phyloP scores from a whole-genome alignment of 2,113 vertebrate genomes.

The Ptilonorhynchus violaceus region DNA sequence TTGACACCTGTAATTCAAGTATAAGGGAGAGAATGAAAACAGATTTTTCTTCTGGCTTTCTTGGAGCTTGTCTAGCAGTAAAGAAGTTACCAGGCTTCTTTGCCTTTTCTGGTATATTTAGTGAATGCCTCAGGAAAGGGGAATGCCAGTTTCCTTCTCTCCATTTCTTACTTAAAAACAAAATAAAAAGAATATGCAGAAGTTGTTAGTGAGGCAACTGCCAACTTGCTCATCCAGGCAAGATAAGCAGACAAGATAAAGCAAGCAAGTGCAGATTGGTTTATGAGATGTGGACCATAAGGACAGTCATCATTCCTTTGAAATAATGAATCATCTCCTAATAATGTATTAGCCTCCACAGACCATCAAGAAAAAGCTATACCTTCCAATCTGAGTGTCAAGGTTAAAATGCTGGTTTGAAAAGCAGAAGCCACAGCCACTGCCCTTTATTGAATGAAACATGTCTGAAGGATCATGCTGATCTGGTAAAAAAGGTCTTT shows the following conservation, averaged over 20 bases:
- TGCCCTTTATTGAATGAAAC: not conserved
- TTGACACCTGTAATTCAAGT: conserved; percentile 15
- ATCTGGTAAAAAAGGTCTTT: not conserved
- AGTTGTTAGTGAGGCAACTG: not conserved
- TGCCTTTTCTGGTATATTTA: not conserved
- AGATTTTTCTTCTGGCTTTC: not conserved
- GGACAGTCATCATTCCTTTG: not conserved
- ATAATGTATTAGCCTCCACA: not conserved
- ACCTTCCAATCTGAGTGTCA: not conserved
- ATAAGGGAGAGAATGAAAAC: not conserved
- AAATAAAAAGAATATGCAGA: not conserved
- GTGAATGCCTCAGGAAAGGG: not conserved
- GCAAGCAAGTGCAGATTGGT: not conserved
- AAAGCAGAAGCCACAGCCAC: not conserved
- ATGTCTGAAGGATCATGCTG: fast-evolving
- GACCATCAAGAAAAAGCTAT: not conserved
- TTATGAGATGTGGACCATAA: not conserved
- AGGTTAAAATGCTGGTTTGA: not conserved
- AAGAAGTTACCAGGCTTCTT: not conserved
- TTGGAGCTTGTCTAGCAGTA: not conserved
- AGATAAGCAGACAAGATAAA: not conserved
- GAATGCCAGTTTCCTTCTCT: not conserved
- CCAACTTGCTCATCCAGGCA: not conserved
- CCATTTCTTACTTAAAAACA: not conserved
- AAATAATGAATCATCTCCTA: not conserved